These are phyloP conservation scores for Mus musculus DNA, from an alignment of 2,113 vertebrate genomes.

Conservation along the genomic window DNA sequence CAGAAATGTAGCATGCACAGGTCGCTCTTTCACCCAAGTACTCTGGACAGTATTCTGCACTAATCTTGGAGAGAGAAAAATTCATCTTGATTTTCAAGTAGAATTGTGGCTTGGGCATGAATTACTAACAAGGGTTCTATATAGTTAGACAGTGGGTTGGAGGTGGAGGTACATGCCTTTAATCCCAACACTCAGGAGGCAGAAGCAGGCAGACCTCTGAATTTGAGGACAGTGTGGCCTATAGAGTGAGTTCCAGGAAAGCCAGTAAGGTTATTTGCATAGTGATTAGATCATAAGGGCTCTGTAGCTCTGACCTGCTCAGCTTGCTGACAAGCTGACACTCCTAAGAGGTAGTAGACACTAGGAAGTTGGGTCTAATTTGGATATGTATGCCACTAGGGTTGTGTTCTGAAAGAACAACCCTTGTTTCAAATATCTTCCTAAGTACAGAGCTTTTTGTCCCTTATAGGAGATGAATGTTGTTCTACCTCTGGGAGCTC, in stretches of 20 bases:
- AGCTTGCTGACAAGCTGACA: not conserved
- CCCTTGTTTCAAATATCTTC: not conserved
- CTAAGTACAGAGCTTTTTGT: not conserved
- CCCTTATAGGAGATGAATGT: not conserved
- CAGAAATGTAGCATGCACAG: not conserved
- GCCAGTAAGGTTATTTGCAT: not conserved
- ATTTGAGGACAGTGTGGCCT: not conserved
- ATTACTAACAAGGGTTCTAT: not conserved
- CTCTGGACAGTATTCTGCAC: not conserved
- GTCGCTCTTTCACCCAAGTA: not conserved
- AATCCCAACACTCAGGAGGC: not conserved
- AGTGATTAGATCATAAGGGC: not conserved
- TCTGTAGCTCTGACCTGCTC: too few species aligned
- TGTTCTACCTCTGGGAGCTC: not conserved
- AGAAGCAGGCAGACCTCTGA: not conserved
- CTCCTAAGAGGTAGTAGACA: not conserved
- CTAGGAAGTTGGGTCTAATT: not conserved
- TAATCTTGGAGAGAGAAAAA: not conserved
- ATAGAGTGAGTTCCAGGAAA: not conserved
- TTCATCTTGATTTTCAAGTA: not conserved
- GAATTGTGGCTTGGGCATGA: not conserved
- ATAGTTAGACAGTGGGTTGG: not conserved
- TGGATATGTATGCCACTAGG: not conserved
- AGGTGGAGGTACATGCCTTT: not conserved
- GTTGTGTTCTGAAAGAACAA: not conserved